Base-by-base conservation (phyloP, 2,113 vertebrate genomes). In the Genyomyrus donnyi region DNA sequence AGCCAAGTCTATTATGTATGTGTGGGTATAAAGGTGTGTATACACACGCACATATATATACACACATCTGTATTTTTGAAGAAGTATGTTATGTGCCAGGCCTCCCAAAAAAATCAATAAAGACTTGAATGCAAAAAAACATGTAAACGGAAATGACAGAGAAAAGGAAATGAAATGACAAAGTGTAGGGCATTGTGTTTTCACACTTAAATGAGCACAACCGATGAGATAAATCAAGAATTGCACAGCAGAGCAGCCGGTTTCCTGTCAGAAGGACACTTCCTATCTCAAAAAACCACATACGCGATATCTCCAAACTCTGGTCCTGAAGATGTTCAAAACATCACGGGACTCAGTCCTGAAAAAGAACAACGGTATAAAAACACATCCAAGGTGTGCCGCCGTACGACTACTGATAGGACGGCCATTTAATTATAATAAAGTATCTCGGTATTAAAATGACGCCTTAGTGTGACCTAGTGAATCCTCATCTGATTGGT, bases 261-360 rank as follows among this genome's bases (percentile, higher is more conserved):
- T 74, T 90, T 90, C 89, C 89, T 90, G 84, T 90, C 84, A 87
- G 56, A 87, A 70, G 46, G 46, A 85, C 42, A 74, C 50, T 90
- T 90, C 84, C 89, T 46, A 70, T 87, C 56, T 53, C 84, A 31
- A 39, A 21, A 84, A 35, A 83, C 46, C 74, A 27, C 50, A 53
- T 13, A 80, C 70, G 56, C 4, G 49, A 89, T 39, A 89, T 50
- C 70, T 45, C 70, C 48, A 17, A 84, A 87, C 48, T 48, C 39
- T 11, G 42, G 45, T 46, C 15, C 42, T 84, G 39, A 85, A 85
- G 42, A 10, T 46, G 45, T 85, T 13, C 83, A 85, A 85, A 24
- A 85, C 19, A 45, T 83, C 4, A 24, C 35, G 0, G 13, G 35
- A 80, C 35, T 80, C 17, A 80, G 74, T 42, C 74, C 31, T 80